These are phyloP conservation scores for Tachuris rubrigastra DNA, from an alignment of 2,113 vertebrate species.

Conservation along the genomic window DNA sequence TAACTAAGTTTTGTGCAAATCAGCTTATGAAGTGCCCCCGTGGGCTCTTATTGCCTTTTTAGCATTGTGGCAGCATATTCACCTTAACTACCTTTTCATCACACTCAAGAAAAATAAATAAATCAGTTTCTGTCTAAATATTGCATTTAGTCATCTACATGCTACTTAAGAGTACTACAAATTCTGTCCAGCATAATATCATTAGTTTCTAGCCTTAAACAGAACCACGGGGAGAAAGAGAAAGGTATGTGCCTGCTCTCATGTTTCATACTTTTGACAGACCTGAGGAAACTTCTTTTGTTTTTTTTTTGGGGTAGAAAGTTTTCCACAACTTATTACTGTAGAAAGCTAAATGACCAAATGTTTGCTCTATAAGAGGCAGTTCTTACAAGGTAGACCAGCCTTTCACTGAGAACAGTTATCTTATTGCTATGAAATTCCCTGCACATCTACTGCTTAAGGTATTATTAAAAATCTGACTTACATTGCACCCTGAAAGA, in stretches of 20 bases:
- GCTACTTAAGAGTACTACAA: background rate
- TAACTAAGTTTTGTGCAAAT: background rate
- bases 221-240: background rate
- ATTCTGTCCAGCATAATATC: background rate
- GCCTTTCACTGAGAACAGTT: background rate
- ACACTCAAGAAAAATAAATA: background rate
- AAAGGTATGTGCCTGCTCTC: background rate
- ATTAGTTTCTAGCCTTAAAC: background rate
- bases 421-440: background rate
- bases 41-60: background rate
- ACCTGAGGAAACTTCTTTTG: background rate
- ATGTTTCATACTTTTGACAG: background rate
- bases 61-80: background rate
- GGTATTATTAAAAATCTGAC: background rate
- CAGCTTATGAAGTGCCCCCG: background rate
- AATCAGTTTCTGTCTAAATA: background rate
- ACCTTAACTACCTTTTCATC: background rate
- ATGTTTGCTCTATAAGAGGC: background rate
- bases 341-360: background rate
- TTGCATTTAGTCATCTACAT: background rate
- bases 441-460: background rate
- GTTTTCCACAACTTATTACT: background rate
- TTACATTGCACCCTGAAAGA: background rate
- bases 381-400: background rate
- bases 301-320: background rate